A percentile compares a stretch with the other conserved stretches of the same genome.
phyloP scores from a whole-genome alignment of 2,797 vertebrate species.

The Percopsis omiscomaycus region DNA sequence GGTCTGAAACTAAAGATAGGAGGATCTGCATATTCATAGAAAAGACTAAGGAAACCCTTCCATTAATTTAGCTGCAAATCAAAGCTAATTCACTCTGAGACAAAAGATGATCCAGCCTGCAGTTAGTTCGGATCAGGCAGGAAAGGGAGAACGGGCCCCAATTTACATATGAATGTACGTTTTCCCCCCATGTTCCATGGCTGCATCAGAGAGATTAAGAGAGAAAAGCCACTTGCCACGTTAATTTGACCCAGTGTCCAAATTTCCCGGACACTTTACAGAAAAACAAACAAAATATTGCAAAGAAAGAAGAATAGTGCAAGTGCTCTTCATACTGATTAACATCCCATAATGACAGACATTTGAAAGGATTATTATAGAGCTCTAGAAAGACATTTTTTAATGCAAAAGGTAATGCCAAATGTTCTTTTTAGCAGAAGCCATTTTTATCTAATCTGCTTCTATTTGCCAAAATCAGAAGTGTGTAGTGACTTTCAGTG shows the following conservation, averaged over 20 bases:
- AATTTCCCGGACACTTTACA: conserved; percentile 38
- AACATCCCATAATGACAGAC: background rate
- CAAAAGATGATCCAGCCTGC: conserved; percentile 58
- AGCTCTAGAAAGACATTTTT: conserved; percentile 4
- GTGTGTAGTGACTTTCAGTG: conserved; percentile 4
- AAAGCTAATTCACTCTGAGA: conserved; percentile 72
- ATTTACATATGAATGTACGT: conserved; percentile 74
- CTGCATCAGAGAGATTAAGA: conserved; percentile 68
- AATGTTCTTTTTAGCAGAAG: background rate
- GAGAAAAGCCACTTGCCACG: conserved; percentile 39
- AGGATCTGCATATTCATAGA: conserved; percentile 72
- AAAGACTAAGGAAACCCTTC: conserved; percentile 68
- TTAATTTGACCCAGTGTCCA: conserved; percentile 33
- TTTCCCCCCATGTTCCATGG: conserved; percentile 47
- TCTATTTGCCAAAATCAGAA: conserved; percentile 19
- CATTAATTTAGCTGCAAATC: conserved; percentile 72
- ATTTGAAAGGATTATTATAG: conserved; percentile 28
- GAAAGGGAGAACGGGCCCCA: conserved; percentile 50
- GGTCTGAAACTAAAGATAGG: conserved; percentile 64
- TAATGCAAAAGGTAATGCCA: background rate
- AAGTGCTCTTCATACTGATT: background rate
- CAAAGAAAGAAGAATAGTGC: conserved; percentile 13
- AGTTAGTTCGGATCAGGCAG: conserved; percentile 51
- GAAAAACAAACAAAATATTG: conserved; percentile 31
- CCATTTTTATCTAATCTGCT: conserved; percentile 28